phyloP scores from a whole-genome alignment of 2,888 invertebrate species.

The Caradrina clavipalpis region DNA sequence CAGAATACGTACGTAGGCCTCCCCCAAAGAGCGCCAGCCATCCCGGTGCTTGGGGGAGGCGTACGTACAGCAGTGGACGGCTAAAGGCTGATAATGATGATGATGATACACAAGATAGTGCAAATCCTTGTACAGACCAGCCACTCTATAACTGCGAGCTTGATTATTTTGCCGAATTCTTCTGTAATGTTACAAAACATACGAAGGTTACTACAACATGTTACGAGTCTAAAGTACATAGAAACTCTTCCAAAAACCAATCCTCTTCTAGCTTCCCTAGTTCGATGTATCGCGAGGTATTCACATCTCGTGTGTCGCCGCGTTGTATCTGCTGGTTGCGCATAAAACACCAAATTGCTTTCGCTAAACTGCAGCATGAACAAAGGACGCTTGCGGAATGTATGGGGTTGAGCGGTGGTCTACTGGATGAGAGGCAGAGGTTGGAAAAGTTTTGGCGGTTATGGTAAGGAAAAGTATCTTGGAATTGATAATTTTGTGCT shows the following conservation, averaged over 20 bases:
- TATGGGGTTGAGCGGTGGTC: constrained; percentile 64
- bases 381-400: constrained; percentile 79
- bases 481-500: too few relatives aligned
- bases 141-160: background rate
- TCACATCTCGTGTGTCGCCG: constrained; percentile 59
- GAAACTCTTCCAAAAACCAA: background rate
- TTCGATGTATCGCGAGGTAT: constrained; percentile 51
- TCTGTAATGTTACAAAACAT: too few relatives aligned
- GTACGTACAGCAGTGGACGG: too few relatives aligned
- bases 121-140: too few relatives aligned
- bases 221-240: background rate
- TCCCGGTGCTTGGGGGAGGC: too few relatives aligned
- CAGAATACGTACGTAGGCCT: too few relatives aligned
- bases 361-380: constrained; percentile 83
- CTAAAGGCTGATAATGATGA: too few relatives aligned
- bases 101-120: too few relatives aligned
- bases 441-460: background rate
- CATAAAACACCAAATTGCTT: constrained; percentile 87
- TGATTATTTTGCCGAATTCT: too few relatives aligned
- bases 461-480: background rate
- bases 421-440: constrained; percentile 50
- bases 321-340: constrained; percentile 74
- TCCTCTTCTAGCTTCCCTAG: constrained; percentile 38
- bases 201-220: too few relatives aligned
- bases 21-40: too few relatives aligned